A percentile compares a stretch with the other conserved stretches of the same genome.
These are phyloP conservation scores for Hydrocynus forskahlii DNA, from an alignment of 2,797 vertebrate genomes.

Conservation along the genomic window DNA sequence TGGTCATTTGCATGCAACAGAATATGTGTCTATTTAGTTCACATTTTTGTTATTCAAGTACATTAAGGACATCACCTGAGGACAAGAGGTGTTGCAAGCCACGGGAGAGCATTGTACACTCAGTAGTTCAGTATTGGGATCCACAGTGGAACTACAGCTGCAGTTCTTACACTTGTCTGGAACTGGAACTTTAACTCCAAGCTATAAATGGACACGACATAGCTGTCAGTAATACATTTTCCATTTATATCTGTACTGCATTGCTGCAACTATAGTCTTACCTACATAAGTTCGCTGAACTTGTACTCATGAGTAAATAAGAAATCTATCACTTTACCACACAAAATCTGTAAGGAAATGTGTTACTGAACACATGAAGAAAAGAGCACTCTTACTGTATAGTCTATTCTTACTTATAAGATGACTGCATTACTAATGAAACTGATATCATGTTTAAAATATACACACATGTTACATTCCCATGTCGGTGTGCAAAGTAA, in stretches of 20 bases:
- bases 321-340: background rate
- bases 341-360: background rate
- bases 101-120: conserved; percentile 73
- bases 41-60: background rate
- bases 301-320: background rate
- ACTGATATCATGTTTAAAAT: background rate
- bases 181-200: conserved; percentile 77
- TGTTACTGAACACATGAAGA: background rate
- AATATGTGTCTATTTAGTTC: background rate
- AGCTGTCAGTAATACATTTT: background rate
- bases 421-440: background rate
- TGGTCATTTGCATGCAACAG: too few relatives aligned
- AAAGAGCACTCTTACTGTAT: background rate
- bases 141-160: conserved; percentile 67
- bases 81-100: conserved; percentile 66
- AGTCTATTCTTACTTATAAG: background rate
- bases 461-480: background rate
- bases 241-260: background rate
- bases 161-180: conserved; percentile 78
- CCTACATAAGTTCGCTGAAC: too few relatives aligned
- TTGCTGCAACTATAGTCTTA: too few relatives aligned
- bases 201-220: conserved; percentile 68
- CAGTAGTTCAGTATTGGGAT: conserved; percentile 71
- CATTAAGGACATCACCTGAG: background rate
- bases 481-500: background rate